Base-by-base conservation (phyloP, 2,113 vertebrate genomes). In the Chaetura pelagica region DNA sequence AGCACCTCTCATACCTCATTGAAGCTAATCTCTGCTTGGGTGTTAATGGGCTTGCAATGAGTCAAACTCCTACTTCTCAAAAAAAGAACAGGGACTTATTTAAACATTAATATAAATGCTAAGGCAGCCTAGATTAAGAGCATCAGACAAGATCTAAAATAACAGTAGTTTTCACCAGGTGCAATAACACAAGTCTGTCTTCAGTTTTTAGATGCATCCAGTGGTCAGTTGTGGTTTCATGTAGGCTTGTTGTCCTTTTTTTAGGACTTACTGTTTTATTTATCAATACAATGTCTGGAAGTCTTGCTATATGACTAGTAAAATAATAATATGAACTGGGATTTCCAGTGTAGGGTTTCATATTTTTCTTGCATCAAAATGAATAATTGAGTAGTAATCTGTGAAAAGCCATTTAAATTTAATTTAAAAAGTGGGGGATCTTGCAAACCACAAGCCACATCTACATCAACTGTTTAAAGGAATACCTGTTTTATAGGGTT, bases 351-450 rank as follows among this genome's bases (percentile, higher is more conserved):
- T 66, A 57, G 63, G 44, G 12, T 93, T 80, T 75, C 54, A 2
- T 49, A 62, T 81, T 96, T 66, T 93, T 85, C n/a, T 93, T 94
- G 40, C 30, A 89, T 93, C 26, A 92, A 61, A 95, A 82, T 91
- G 57, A 97, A 75, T 90, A 78, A 86, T 89, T 83, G 68, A 96
- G 15, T 67, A 44, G 22, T 73, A 93, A 94, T 24, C 21, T 52
- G 49, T 92, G 77, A 87, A 90, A 76, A 78, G 4, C 22, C 2
- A 4, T 75, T 75, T 87, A 83, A 95, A 89, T 78, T 74, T 34
- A 52, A 59, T 76, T 49, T 75, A 2, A 79, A 32, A 76, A 77
- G 42, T 68, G 61, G 63, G 49, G 21, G 27, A 66, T 96, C 22
- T 32, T 51, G 21, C 57, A 89, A 76, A 35, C 9, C 42, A 66